phyloP scores from a whole-genome alignment of 2,888 invertebrate genomes.

The Acheta domesticus region DNA sequence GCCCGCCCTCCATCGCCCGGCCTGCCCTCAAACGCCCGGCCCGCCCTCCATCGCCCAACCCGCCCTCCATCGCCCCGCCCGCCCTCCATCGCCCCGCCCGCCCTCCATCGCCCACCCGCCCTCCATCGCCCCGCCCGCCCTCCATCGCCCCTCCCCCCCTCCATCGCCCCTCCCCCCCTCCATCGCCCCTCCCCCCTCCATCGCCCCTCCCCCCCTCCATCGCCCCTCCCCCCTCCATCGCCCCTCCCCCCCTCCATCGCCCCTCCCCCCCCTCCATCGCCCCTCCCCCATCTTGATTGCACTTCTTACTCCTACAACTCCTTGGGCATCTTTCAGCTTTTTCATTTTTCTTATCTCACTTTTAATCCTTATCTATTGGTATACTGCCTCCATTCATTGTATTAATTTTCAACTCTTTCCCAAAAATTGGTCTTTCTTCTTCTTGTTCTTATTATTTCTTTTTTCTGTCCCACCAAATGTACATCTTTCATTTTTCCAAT shows the following conservation, averaged over 20 bases:
- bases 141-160: neutral
- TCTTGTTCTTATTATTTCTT: too few relatives aligned
- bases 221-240: neutral
- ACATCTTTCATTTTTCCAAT: too few relatives aligned
- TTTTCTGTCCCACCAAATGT: too few relatives aligned
- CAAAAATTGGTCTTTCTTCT: too few relatives aligned
- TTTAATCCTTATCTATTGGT: too few relatives aligned
- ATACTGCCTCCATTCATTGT: too few relatives aligned
- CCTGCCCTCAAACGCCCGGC: too few relatives aligned
- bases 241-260: neutral
- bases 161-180: neutral
- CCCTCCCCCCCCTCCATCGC: neutral
- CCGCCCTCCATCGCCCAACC: neutral
- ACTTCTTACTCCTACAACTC: neutral
- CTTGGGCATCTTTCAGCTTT: too few relatives aligned
- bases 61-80: neutral
- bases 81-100: neutral
- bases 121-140: too few relatives aligned
- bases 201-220: neutral
- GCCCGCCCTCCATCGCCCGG: neutral
- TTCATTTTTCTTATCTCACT: too few relatives aligned
- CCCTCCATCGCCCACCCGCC: neutral
- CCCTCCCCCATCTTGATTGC: neutral
- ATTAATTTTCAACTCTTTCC: too few relatives aligned
- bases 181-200: neutral